These are phyloP conservation scores for Schizotus pectinicornis DNA, from an alignment of 2,888 invertebrate species.

Conservation along the genomic window DNA sequence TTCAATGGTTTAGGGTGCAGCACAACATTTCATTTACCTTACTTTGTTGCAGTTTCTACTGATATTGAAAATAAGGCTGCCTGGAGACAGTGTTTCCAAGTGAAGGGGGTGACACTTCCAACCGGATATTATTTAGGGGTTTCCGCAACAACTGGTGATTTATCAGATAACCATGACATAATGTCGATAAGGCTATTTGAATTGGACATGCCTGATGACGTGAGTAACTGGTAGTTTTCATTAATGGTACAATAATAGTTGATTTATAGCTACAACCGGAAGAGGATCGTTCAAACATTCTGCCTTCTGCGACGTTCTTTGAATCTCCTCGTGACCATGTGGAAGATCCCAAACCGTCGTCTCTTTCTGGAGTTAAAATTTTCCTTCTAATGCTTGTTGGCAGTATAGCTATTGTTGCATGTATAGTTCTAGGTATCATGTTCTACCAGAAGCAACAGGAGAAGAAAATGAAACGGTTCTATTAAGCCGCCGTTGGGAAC, in stretches of 20 bases:
- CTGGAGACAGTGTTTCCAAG: slow-evolving; percentile 93
- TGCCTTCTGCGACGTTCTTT: slow-evolving; percentile 88
- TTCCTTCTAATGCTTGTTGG: slow-evolving; percentile 87
- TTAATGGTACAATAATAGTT: background rate
- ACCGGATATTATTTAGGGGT: slow-evolving; percentile 95
- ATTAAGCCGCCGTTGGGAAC: slow-evolving; percentile 57
- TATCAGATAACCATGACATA: slow-evolving; percentile 96
- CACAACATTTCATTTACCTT: background rate
- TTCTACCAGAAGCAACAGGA: slow-evolving; percentile 93
- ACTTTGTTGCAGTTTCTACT: slow-evolving; percentile 72
- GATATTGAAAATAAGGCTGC: slow-evolving; percentile 91
- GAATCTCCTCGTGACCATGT: slow-evolving; percentile 91
- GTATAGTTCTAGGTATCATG: slow-evolving; percentile 88
- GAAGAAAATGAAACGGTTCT: slow-evolving; percentile 86
- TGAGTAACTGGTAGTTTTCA: slow-evolving; percentile 53
- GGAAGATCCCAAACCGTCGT: slow-evolving; percentile 84
- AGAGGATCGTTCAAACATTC: slow-evolving; percentile 80
- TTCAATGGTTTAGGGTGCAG: too few relatives aligned
- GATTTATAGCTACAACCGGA: slow-evolving; percentile 64
- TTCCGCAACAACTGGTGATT: slow-evolving; percentile 95
- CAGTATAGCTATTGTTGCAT: slow-evolving; percentile 81
- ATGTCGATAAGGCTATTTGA: slow-evolving; percentile 91
- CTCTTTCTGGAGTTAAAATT: slow-evolving; percentile 89
- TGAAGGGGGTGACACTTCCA: slow-evolving; percentile 88
- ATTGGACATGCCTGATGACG: slow-evolving; percentile 77